These are phyloP conservation scores for Onychomys arenicola DNA, from an alignment of 2,797 vertebrate species.

Conservation along the genomic window DNA sequence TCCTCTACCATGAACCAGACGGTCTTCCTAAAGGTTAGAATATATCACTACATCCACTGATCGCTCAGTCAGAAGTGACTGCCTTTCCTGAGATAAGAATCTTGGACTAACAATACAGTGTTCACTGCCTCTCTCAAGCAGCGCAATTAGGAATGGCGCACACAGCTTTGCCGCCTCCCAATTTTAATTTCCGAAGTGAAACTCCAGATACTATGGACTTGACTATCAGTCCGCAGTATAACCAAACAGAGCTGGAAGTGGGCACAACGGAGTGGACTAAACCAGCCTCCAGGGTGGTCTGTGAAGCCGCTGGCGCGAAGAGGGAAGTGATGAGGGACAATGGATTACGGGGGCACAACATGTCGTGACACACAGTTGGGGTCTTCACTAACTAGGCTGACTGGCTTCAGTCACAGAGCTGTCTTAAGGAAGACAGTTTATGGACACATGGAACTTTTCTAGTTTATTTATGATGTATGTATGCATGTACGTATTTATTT, in stretches of 20 bases:
- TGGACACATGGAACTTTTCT: background rate
- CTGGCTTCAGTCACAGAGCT: background rate
- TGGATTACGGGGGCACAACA: background rate
- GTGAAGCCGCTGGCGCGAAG: background rate
- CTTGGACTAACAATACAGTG: background rate
- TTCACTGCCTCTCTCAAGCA: background rate
- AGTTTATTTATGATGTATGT: background rate
- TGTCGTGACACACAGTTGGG: rapidly evolving
- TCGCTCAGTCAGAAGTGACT: background rate
- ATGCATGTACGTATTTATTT: too few relatives aligned
- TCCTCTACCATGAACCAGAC: background rate
- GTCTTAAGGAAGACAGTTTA: background rate
- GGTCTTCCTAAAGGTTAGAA: background rate
- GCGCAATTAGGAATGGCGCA: background rate
- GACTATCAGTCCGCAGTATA: background rate
- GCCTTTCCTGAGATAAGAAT: background rate
- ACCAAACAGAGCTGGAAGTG: background rate
- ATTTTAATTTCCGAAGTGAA: background rate
- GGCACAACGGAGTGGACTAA: background rate
- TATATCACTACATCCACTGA: background rate
- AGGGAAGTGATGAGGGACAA: rapidly evolving
- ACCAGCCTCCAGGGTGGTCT: background rate
- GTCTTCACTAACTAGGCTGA: background rate
- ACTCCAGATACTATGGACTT: background rate
- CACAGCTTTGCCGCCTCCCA: background rate